Conservation (phyloP, 2,888 invertebrate species). For the Caenorhabditis sp. region DNA sequence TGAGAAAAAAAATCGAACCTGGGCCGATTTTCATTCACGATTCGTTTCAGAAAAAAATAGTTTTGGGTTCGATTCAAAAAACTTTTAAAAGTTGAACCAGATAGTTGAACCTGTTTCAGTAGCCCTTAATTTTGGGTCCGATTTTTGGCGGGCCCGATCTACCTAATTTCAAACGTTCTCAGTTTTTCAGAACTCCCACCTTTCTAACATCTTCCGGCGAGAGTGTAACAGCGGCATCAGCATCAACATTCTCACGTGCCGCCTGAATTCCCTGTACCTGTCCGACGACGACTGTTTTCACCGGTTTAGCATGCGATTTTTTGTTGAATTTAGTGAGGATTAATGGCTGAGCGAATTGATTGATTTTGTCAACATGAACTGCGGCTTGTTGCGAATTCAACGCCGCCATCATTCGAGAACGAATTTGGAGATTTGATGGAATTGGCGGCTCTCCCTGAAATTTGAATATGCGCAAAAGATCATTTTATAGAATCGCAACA, state of each 20-base stretch:
- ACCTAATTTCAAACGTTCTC: too few species aligned
- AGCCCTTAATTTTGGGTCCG: too few species aligned
- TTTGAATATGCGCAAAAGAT: background rate
- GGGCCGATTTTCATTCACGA: too few species aligned
- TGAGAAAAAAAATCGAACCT: too few species aligned
- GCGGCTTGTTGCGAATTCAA: slow-evolving; percentile 48
- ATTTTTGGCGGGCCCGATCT: too few species aligned
- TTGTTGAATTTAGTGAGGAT: slow-evolving; percentile 21
- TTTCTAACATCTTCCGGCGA: slow-evolving; percentile 37
- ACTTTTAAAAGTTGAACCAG: too few species aligned
- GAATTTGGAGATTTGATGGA: slow-evolving; percentile 61
- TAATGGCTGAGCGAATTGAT: slow-evolving; percentile 31
- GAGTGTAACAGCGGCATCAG: slow-evolving; percentile 6
- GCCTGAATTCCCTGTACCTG: background rate
- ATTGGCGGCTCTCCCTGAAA: slow-evolving; percentile 10
- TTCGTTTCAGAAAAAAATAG: too few species aligned
- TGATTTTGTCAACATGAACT: background rate
- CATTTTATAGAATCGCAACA: background rate
- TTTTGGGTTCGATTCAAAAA: too few species aligned
- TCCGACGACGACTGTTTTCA: slow-evolving; percentile 17
- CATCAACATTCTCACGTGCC: slow-evolving; percentile 6
- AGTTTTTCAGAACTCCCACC: slow-evolving; percentile 12
- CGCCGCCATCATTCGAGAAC: slow-evolving; percentile 65
- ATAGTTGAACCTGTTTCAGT: too few species aligned
- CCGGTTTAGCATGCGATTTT: slow-evolving; percentile 20